Base-by-base conservation (phyloP, 1,140 invertebrate genomes). In the Halesus radiatus region DNA sequence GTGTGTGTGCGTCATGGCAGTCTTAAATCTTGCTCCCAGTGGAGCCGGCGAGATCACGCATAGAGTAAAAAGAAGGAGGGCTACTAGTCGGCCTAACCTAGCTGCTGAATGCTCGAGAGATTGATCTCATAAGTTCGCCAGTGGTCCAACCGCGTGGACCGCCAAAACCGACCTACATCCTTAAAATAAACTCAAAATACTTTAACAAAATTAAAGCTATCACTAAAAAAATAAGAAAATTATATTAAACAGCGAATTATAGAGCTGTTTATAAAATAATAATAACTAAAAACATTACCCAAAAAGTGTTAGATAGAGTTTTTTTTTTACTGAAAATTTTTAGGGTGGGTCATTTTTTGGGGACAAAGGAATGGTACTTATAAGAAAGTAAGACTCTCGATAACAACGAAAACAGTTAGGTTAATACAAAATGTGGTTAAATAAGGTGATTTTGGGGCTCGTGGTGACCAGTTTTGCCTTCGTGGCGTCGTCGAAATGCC, bases 401-500 rank as follows among this genome's bases (percentile, higher is more conserved):
- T n/a, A 32, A 18, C 20, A 68, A 18, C 18, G 15, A 22, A 15
- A 37, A 66, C n/a, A 18, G 62, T 78, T 20, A 58, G 45, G 37
- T 32, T 32, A 18, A 22, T 10, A n/a, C 7, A 75, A 32, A 70
- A 80, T 80, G 79, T 72, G 45, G 79, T 32, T 54, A 50, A 15
- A 15, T 1, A 53, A 45, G 52, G 50, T 76, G 64, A 73, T 52
- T 32, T 16, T 20, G 54, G 50, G 37, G 29, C 56, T 83, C n/a
- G 20, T 81, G 16, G 18, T 73, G 37, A 54, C 26, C 10, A 70
- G 78, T 62, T 32, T 66, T 64, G 68, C 76, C 3, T 15, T 76
- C 20, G 56, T 58, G 73, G 77, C 72, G 23, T 70, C 78, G 23
- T 68, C 73, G n/a, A 83, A 83, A 53, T 83, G 82, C 45, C 80